These are phyloP conservation scores for Phenganax subtilis DNA, from an alignment of 92 coral and sea anemone genomes.

Conservation along the genomic window DNA sequence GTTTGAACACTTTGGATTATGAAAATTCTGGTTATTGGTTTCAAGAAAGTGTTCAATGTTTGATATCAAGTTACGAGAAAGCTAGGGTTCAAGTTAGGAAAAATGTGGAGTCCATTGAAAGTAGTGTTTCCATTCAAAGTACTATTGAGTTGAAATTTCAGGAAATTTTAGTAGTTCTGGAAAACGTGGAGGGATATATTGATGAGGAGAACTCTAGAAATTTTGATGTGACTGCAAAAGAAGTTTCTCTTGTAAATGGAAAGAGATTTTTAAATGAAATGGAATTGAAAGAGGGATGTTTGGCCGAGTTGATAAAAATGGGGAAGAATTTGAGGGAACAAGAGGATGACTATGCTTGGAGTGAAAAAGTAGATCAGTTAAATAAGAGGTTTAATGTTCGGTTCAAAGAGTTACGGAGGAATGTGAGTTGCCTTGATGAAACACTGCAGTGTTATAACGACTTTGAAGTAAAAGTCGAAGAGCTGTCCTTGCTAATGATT, in stretches of 20 bases:
- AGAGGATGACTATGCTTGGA: neutral
- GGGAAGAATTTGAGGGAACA: neutral
- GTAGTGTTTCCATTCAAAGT: conserved; percentile 42
- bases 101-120: conserved; percentile 49
- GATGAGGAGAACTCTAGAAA: conserved; percentile 43
- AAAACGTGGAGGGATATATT: conserved; percentile 23
- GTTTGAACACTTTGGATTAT: conserved; percentile 5
- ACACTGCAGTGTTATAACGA: conserved; percentile 31
- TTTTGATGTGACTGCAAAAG: conserved; percentile 46
- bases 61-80: conserved; percentile 38
- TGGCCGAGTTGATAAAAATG: neutral
- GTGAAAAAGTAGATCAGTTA: neutral
- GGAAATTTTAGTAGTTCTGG: conserved; percentile 21
- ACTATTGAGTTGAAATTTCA: conserved; percentile 47
- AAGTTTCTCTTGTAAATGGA: conserved; percentile 33
- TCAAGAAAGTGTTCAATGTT: conserved; percentile 32
- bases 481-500: conserved; percentile 29
- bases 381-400: conserved; percentile 19
- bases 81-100: conserved; percentile 52
- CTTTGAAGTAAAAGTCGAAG: conserved; percentile 29
- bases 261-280: conserved; percentile 20
- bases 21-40: conserved; percentile 36
- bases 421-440: conserved; percentile 33
- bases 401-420: conserved; percentile 21
- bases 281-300: conserved; percentile 8